A percentile compares a stretch with the other conserved stretches of the same genome.
These are phyloP conservation scores for Hydractinia symbiolongicarpus DNA, from an alignment of 30 jellyfish, hydroid and myxozoan genomes.

Conservation along the genomic window DNA sequence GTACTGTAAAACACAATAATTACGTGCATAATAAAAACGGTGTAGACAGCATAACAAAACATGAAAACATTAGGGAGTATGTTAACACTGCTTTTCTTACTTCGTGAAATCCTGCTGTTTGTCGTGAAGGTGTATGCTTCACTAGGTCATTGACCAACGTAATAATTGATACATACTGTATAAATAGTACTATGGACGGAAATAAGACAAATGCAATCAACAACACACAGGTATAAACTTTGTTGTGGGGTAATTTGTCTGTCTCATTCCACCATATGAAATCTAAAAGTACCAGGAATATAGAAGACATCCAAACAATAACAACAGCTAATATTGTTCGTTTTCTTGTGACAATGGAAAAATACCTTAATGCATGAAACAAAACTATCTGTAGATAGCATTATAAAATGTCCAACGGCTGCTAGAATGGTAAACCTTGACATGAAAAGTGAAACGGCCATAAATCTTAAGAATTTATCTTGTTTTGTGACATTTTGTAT, in stretches of 20 bases:
- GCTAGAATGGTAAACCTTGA: not conserved
- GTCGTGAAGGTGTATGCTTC: not conserved
- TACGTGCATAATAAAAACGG: no score
- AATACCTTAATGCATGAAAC: not conserved
- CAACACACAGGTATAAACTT: not conserved
- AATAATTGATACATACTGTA: not conserved
- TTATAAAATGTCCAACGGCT: slow-evolving; percentile 7
- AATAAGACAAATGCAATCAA: not conserved
- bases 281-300: not conserved
- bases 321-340: not conserved
- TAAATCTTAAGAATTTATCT: not conserved
- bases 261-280: not conserved
- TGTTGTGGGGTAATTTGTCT: not conserved
- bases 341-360: not conserved
- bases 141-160: not conserved
- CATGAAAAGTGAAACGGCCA: not conserved
- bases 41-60: not conserved
- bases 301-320: not conserved
- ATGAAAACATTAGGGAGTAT: not conserved
- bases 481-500: not conserved
- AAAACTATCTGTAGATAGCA: not conserved
- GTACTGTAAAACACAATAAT: no score
- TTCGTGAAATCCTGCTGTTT: not conserved
- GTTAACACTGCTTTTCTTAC: not conserved
- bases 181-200: not conserved